phyloP scores from a whole-genome alignment of 1,140 invertebrate genomes.

The Tetragonula clypearis region DNA sequence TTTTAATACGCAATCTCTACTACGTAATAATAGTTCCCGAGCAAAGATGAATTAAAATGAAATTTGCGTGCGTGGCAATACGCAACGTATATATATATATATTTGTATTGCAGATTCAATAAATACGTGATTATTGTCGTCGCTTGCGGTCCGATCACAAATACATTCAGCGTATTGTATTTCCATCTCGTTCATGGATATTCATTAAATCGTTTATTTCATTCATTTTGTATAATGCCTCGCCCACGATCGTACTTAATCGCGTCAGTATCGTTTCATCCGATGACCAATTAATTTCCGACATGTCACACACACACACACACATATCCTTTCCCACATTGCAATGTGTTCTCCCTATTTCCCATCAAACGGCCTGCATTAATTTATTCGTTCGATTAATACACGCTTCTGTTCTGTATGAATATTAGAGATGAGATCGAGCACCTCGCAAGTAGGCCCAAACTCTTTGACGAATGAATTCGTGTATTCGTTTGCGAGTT shows the following conservation, averaged over 20 bases:
- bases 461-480: too few relatives aligned
- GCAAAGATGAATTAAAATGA: conserved; percentile 19
- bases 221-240: conserved; percentile 4
- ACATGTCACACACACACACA: neutral
- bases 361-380: neutral
- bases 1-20: conserved; percentile 5
- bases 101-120: neutral
- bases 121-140: conserved; percentile 44
- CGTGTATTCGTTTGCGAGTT: too few relatives aligned
- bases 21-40: neutral
- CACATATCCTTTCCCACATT: neutral
- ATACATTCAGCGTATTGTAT: conserved; percentile 17
- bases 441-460: too few relatives aligned
- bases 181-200: neutral
- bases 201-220: conserved; percentile 18
- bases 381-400: neutral
- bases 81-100: neutral
- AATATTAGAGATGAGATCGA: neutral
- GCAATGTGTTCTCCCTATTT: conserved; percentile 23
- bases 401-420: conserved; percentile 1
- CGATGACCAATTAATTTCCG: conserved; percentile 5
- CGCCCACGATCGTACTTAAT: conserved; percentile 26
- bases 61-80: too few relatives aligned
- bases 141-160: conserved; percentile 7
- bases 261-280: conserved; percentile 33